phyloP scores from a whole-genome alignment of 2,888 invertebrate species.

The Aphrophora alni region DNA sequence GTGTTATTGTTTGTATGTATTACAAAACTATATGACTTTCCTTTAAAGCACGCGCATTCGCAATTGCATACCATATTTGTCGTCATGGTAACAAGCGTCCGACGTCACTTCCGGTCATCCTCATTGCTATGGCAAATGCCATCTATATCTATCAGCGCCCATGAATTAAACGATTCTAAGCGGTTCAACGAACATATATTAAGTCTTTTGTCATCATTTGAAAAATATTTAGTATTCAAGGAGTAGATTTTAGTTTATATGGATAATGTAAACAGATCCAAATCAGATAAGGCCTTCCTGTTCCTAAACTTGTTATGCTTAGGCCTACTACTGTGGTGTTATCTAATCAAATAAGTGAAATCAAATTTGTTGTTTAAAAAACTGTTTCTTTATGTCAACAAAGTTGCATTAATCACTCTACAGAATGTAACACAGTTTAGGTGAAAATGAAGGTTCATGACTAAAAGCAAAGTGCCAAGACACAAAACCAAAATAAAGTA shows the following conservation, averaged over 20 bases:
- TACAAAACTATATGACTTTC: slow-evolving; percentile 9
- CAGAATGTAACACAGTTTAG: too few species aligned
- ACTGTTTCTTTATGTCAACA: too few species aligned
- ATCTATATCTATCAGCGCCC: background rate
- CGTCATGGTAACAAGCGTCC: background rate
- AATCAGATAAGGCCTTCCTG: background rate
- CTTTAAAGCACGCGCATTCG: slow-evolving; percentile 3
- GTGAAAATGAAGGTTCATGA: too few species aligned
- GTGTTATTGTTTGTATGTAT: slow-evolving; percentile 5
- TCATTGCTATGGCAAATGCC: slow-evolving; percentile 1
- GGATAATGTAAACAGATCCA: background rate
- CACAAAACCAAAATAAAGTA: too few species aligned
- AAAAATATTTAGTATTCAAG: background rate
- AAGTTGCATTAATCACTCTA: too few species aligned
- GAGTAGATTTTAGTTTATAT: background rate
- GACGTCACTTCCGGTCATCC: background rate
- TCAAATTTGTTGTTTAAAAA: too few species aligned
- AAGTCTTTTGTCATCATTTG: background rate
- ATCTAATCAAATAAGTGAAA: too few species aligned
- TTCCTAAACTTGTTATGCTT: too few species aligned
- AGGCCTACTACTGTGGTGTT: too few species aligned
- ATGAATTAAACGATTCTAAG: background rate
- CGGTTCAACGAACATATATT: background rate
- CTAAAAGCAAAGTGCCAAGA: too few species aligned
- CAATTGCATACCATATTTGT: slow-evolving; percentile 6